A percentile compares a stretch with the other conserved stretches of the same genome.
These are phyloP conservation scores for Apostichopus parvimensis DNA, from an alignment of 35 echinoderm and acorn worm genomes.

Conservation along the genomic window DNA sequence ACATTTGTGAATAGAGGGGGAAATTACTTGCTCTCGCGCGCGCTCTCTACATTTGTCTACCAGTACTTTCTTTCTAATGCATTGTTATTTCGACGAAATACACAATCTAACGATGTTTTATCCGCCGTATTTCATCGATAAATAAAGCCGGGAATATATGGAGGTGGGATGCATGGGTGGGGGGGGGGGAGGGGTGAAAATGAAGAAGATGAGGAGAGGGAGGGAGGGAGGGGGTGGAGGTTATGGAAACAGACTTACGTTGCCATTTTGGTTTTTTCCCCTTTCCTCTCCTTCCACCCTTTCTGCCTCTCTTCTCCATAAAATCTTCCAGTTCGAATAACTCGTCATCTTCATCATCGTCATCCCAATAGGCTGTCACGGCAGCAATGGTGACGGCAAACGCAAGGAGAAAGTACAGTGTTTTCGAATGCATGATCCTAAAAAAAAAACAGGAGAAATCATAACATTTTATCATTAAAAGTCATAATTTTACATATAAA, in stretches of 20 bases:
- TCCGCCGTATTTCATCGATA: no score
- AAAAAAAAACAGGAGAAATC: not conserved
- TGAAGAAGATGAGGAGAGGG: not conserved
- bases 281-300: not conserved
- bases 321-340: not conserved
- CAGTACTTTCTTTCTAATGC: no score
- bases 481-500: no score
- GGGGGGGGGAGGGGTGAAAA: not conserved
- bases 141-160: no score
- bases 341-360: conserved; percentile 12
- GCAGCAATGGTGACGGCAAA: conserved; percentile 25
- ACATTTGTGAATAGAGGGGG: no score
- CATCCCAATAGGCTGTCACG: not conserved
- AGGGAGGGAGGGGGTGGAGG: not conserved
- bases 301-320: conserved; percentile 9
- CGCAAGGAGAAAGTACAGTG: not conserved
- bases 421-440: conserved; percentile 13
- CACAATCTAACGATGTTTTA: not conserved
- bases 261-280: not conserved
- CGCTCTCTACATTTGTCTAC: no score
- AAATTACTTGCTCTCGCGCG: no score
- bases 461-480: not conserved
- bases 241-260: no score
- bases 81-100: no score
- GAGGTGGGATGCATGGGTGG: not conserved